Evolutionary conservation across 2,888 invertebrate genomes (phyloP), one percentile per base, ranked within the genome.

Genomic region (Stegana nigrithorax): DNA sequence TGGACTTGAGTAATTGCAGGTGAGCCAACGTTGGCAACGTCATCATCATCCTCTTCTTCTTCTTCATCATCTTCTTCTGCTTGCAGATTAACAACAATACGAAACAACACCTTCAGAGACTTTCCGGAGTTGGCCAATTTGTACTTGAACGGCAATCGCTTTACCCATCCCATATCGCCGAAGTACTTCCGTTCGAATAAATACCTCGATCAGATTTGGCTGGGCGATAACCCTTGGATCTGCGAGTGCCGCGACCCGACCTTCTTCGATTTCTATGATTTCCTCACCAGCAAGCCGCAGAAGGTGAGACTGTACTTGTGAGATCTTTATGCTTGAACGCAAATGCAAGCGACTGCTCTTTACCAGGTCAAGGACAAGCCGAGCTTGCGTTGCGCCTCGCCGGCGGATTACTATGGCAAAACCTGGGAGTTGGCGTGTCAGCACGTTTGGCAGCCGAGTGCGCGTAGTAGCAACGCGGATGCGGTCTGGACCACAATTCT

Each of bases 181-280:
- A 85, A 86, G 1, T 89, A 88, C 75, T 92, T 93, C 74, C 87
- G 87, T 0, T 86, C 87, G 2, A 91, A 91, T 81, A 85, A 87
- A 8, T 88, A 88, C 67, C 83, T 91, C 47, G 86, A 87, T 64
- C 86, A 87, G 59, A 81, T 93, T n/a, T 87, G 89, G 76, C 79
- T 93, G 50, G 87, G 88, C 14, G 92, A 93, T 73, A 93, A 93
- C 82, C 91, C 91, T 69, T 93, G 93, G 93, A 87, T 90, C 64
- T 93, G 93, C 80, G 90, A 92, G 67, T 93, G 93, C 73, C 71
- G 82, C n/a, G 89, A 89, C 67, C 70, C 73, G 0, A 87, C 89
- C 21, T 89, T 93, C 80, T 87, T 88, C 60, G 87, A 88, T 8
- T 89, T 91, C 74, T 92, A 89, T 70, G 87, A 88, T 64, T 92